Evolutionary conservation across 2,888 invertebrate genomes (phyloP).

Genomic region (Scelioninae gen. 1): DNA sequence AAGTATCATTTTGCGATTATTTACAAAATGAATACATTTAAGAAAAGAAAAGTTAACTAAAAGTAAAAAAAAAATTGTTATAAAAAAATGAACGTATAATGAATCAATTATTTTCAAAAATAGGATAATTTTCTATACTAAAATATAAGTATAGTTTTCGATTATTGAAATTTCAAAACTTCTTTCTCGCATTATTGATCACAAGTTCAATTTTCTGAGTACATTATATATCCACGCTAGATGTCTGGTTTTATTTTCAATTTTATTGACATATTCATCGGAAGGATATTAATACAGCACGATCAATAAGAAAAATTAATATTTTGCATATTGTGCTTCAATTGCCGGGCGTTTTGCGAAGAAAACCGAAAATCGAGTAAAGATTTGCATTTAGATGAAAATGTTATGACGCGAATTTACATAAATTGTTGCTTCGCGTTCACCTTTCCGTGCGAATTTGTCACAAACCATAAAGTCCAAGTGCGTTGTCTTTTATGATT

Average conservation of each 20-base stretch:
- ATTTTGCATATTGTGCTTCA: slow-evolving; percentile 26
- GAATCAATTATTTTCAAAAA: background rate
- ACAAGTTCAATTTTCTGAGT: slow-evolving; percentile 32
- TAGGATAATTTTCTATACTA: background rate
- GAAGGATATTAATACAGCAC: slow-evolving; percentile 31
- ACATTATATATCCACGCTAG: slow-evolving; percentile 1
- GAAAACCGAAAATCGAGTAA: slow-evolving; percentile 25
- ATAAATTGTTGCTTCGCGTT: slow-evolving; percentile 33
- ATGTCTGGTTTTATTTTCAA: slow-evolving; percentile 42
- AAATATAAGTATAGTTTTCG: background rate
- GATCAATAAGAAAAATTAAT: slow-evolving; percentile 38
- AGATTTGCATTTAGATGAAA: slow-evolving; percentile 50
- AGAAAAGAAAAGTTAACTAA: background rate
- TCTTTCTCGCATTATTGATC: slow-evolving; percentile 36
- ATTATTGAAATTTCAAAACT: slow-evolving; percentile 5
- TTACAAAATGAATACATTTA: background rate
- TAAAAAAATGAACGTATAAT: too few species aligned
- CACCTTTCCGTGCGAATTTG: slow-evolving; percentile 27
- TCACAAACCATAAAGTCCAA: slow-evolving; percentile 24
- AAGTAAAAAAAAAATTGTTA: too few species aligned
- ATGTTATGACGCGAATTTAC: slow-evolving; percentile 29
- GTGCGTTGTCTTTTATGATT: slow-evolving; percentile 21
- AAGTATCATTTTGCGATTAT: background rate
- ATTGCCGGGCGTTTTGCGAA: slow-evolving; percentile 12
- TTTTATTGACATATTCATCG: slow-evolving; percentile 52